These are phyloP conservation scores for Araneus ventricosus DNA, from an alignment of 1,140 invertebrate species.

Conservation along the genomic window DNA sequence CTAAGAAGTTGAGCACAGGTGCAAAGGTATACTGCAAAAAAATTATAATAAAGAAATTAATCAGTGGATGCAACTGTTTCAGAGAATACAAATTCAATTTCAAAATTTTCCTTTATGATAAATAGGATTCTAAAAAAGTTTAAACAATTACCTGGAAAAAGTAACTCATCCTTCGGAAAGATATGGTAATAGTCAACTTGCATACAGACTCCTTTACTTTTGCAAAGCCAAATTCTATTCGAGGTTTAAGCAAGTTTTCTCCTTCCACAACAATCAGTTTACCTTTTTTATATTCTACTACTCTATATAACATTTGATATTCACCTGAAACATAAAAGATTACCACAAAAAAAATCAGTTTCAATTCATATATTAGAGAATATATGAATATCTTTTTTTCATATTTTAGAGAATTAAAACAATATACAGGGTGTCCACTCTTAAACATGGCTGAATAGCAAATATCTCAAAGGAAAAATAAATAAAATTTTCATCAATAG, in stretches of 20 bases:
- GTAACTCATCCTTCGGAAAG: slow-evolving; percentile 61
- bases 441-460: no score
- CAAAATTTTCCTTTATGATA: background rate
- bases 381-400: no score
- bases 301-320: slow-evolving; percentile 66
- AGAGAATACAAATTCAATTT: background rate
- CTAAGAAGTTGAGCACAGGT: slow-evolving; percentile 70
- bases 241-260: slow-evolving; percentile 58
- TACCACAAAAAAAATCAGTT: no score
- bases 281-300: slow-evolving; percentile 59
- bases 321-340: slow-evolving; percentile 53
- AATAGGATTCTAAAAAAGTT: background rate
- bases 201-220: slow-evolving; percentile 57
- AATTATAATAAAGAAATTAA: background rate
- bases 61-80: background rate
- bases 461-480: no score
- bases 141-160: slow-evolving; percentile 66
- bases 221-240: slow-evolving; percentile 72
- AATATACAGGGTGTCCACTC: no score
- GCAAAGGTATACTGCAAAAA: slow-evolving; percentile 74
- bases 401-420: no score
- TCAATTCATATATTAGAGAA: no score
- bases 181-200: slow-evolving; percentile 60
- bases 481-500: no score
- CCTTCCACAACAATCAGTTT: slow-evolving; percentile 69